phyloP scores from a whole-genome alignment of 1,140 invertebrate genomes.

The Drosophila quadrilineata region DNA sequence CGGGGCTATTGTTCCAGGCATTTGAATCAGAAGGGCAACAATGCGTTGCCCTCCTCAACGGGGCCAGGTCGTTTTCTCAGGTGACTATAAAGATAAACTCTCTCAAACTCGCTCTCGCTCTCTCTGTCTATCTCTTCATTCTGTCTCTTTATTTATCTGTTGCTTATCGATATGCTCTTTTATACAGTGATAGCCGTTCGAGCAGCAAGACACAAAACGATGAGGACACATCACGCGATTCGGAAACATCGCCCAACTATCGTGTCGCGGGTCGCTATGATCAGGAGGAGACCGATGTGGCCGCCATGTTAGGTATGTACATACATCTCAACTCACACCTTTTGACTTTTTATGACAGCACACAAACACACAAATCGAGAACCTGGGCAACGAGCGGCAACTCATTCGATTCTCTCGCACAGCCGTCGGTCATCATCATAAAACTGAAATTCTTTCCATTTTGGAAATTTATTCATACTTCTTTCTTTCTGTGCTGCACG shows the following conservation, averaged over 20 bases:
- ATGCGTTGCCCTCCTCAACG: conserved; percentile 69
- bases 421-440: conserved; percentile 1
- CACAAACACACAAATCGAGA: no score
- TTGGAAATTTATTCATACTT: conserved; percentile 70
- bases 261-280: conserved; percentile 90
- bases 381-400: neutral
- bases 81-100: conserved; percentile 37
- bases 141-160: neutral
- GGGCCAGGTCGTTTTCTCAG: conserved; percentile 74
- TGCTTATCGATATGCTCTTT: neutral
- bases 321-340: conserved; percentile 43
- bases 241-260: conserved; percentile 92
- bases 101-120: neutral
- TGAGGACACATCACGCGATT: conserved; percentile 94
- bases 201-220: conserved; percentile 86
- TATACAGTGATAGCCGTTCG: conserved; percentile 81
- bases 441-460: conserved; percentile 32
- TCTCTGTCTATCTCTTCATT: neutral
- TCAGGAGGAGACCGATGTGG: conserved; percentile 97
- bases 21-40: conserved; percentile 85
- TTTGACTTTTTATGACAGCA: conserved; percentile 51
- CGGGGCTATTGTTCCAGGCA: conserved; percentile 98
- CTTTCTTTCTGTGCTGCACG: no score
- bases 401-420: neutral
- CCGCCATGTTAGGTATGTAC: conserved; percentile 93